Conservation (phyloP, 2,888 invertebrate species). For the Andrena dorsata region DNA sequence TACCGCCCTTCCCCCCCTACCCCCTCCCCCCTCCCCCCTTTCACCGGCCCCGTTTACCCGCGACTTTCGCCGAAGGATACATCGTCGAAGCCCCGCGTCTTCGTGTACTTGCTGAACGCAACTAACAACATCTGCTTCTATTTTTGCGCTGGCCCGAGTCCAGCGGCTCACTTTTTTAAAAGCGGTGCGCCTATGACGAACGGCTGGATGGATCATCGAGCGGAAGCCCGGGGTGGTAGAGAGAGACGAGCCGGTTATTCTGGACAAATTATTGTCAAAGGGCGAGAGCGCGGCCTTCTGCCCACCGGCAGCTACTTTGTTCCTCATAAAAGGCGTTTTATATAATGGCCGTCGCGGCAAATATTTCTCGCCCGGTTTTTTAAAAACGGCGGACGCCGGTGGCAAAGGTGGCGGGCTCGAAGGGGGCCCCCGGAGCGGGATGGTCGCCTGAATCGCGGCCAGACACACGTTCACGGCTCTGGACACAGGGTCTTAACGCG, state of each 20-base stretch:
- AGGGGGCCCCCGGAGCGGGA: background rate
- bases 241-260: constrained; percentile 72
- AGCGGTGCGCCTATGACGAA: constrained; percentile 78
- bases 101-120: constrained; percentile 78
- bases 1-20: too few species aligned
- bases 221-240: constrained; percentile 66
- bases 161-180: constrained; percentile 84
- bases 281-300: constrained; percentile 71
- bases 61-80: constrained; percentile 22
- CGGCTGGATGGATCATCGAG: constrained; percentile 81
- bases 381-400: constrained; percentile 34
- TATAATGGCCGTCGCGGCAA: constrained; percentile 71
- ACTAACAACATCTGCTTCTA: constrained; percentile 85
- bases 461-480: constrained; percentile 29
- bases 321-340: constrained; percentile 73
- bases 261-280: constrained; percentile 76
- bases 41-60: background rate
- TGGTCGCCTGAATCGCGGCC: background rate
- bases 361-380: constrained; percentile 65
- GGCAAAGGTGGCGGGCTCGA: constrained; percentile 1
- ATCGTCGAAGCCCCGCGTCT: constrained; percentile 56
- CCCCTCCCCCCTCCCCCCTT: constrained; percentile 1
- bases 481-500: constrained; percentile 23
- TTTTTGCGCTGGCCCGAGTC: constrained; percentile 84
- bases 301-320: constrained; percentile 71